These are phyloP conservation scores for Mandrillus leucophaeus DNA, from an alignment of 2,113 vertebrate species.

Conservation along the genomic window DNA sequence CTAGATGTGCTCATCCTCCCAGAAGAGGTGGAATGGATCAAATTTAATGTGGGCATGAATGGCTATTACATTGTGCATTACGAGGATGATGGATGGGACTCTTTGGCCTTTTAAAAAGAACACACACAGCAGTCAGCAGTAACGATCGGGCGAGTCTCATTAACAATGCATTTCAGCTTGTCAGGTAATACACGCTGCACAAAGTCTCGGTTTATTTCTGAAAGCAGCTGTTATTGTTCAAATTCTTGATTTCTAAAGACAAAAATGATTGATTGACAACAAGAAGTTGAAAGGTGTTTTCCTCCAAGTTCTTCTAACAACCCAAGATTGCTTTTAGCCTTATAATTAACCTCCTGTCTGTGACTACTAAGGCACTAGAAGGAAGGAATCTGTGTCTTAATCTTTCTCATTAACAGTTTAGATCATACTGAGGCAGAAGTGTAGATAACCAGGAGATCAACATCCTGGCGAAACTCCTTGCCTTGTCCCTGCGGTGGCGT, in stretches of 20 bases:
- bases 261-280: conserved; percentile 30
- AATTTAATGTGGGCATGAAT: conserved; percentile 94
- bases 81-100: conserved; percentile 88
- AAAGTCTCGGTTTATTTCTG: conserved; percentile 4
- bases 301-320: neutral
- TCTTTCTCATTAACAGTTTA: neutral
- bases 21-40: conserved; percentile 92
- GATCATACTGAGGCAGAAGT: neutral
- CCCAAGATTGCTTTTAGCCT: conserved; percentile 6
- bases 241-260: conserved; percentile 42
- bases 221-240: conserved; percentile 32
- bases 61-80: conserved; percentile 97
- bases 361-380: neutral
- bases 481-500: neutral
- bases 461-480: neutral
- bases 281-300: conserved; percentile 11
- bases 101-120: conserved; percentile 86
- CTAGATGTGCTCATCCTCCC: conserved; percentile 90
- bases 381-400: conserved; percentile 8
- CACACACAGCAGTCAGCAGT: conserved; percentile 88
- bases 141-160: conserved; percentile 93
- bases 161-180: conserved; percentile 92
- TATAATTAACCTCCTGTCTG: neutral
- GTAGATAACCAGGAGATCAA: neutral
- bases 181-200: conserved; percentile 85